Conservation (phyloP, 2,797 vertebrate species). For the Octomys mimax region DNA sequence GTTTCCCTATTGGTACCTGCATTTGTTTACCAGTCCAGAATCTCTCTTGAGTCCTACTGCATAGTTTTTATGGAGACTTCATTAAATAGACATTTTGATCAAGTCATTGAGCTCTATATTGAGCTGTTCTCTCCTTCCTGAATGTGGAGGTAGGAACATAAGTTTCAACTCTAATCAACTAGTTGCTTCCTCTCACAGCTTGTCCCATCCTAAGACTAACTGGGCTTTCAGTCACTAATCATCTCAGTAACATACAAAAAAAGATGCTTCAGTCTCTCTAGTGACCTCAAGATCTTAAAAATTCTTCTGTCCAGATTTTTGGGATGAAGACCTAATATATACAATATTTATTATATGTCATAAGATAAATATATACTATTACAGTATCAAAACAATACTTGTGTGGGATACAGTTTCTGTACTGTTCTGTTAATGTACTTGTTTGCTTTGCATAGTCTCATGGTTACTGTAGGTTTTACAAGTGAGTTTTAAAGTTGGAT, state of each 20-base stretch:
- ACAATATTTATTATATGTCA: not conserved
- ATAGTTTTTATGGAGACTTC: not conserved
- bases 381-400: not conserved
- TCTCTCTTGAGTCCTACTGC: not conserved
- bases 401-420: not conserved
- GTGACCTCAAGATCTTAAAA: not conserved
- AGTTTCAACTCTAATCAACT: not conserved
- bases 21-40: not conserved
- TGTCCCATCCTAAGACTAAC: not conserved
- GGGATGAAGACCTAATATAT: not conserved
- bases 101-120: not conserved
- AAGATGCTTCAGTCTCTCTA: not conserved
- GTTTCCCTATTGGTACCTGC: not conserved
- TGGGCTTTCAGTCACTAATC: not conserved
- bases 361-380: not conserved
- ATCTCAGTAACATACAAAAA: not conserved
- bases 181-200: not conserved
- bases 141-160: not conserved
- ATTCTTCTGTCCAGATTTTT: not conserved
- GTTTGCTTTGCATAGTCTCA: not conserved
- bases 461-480: not conserved
- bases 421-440: not conserved
- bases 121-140: not conserved
- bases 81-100: not conserved
- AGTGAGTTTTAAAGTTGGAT: not conserved